Evolutionary conservation across 2,888 invertebrate genomes (phyloP), one percentile per base, ranked within the genome.

Genomic region (Nasonia oneida): DNA sequence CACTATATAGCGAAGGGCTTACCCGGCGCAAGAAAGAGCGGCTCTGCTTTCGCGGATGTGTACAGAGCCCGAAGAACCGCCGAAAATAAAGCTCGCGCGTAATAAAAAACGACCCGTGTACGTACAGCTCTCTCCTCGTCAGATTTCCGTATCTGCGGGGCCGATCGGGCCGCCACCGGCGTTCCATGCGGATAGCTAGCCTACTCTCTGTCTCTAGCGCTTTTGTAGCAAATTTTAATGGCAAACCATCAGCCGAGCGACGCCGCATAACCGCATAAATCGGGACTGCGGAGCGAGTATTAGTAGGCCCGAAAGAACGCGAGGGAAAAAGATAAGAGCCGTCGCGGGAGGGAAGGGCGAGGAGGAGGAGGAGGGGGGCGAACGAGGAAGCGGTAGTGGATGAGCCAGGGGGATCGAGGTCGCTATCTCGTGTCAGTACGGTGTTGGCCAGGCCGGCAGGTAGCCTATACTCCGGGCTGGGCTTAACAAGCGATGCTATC

Each of bases 401-500:
- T 84, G 85, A 88, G 88, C 73, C 50, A 70, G 85, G 83, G 89
- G 70, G 47, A 83, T 83, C 87, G 88, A 87, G 88, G 86, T 82
- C 84, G 89, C 90, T 91, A 91, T 92, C 91, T 92, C 89, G 88
- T 90, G 90, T 90, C 90, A 89, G 91, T 90, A 90, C 89, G 90
- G 91, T 90, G 91, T 91, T 90, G 90, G 89, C 89, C 88, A 89
- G 87, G 89, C 89, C 88, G 89, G 87, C 47, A 14, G 73, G 73
- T 42, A 73, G 73, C 42, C 73, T 10, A 47, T 47, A 33, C 88
- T 87, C 85, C 88, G 88, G 90, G 90, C 89, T 90, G 89, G 91
- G 89, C 92, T 93, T 93, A 93, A 93, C 93, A 92, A 93, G 93
- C 91, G 93, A 93, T 93, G 90, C 90, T 93, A 93, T 93, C 93